Evolutionary conservation across 2,113 vertebrate species (phyloP).

Genomic region (Falcunculus frontatus): DNA sequence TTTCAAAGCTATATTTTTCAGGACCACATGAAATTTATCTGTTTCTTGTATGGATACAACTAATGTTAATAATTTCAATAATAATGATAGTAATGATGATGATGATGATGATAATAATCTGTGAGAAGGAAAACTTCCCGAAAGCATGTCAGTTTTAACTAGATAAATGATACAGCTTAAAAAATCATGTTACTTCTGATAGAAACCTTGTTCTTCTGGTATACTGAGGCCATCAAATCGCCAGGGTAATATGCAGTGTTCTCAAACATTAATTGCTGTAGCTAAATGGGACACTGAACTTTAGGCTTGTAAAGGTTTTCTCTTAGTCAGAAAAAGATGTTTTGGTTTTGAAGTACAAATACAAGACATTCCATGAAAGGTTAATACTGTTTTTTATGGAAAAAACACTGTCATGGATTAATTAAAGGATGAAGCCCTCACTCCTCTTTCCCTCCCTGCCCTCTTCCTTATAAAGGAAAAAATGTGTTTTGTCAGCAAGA

Average conservation of each 20-base stretch:
- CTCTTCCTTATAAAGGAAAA: not conserved
- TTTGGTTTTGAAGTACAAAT: not conserved
- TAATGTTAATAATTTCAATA: not conserved
- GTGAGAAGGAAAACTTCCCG: not conserved
- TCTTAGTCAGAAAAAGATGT: not conserved
- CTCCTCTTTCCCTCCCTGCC: not conserved
- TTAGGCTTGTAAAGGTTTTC: not conserved
- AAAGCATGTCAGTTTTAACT: not conserved
- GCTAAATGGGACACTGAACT: not conserved
- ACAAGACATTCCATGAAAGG: not conserved
- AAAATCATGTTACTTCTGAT: not conserved
- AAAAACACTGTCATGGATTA: not conserved
- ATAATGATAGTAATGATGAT: not conserved
- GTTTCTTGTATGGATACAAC: not conserved
- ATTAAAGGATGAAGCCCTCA: not conserved
- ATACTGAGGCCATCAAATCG: not conserved
- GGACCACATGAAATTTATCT: not conserved
- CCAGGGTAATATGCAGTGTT: not conserved
- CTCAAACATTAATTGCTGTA: not conserved
- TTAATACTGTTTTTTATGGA: not conserved
- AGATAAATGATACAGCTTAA: not conserved
- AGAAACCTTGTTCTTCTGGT: not conserved
- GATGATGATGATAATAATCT: not conserved
- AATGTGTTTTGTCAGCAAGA: not conserved
- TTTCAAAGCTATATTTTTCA: not conserved